Evolutionary conservation across 2,113 vertebrate genomes (phyloP), one percentile per base, ranked within the genome.

Genomic region (Pelmatolapia mariae): DNA sequence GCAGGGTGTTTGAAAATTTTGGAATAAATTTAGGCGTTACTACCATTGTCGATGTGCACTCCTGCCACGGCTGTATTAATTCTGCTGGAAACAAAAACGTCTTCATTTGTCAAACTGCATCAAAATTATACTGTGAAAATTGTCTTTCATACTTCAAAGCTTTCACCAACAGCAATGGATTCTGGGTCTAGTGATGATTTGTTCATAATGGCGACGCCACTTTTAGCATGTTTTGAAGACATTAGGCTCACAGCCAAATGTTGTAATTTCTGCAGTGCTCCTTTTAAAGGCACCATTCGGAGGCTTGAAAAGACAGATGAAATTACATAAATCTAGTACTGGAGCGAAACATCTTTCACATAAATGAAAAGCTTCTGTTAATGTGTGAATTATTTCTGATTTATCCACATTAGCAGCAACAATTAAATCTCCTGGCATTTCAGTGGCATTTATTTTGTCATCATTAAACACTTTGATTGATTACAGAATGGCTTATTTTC

Each of bases 341-440:
- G 85, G 73, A 79, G 86, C 59, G 33, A 89, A 84, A 76, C 80
- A 80, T 81, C 61, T 53, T 86, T 24, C 43, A 83, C 81, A 76
- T 38, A 80, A 52, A 91, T 82, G 80, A 89, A 91, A 92, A 83
- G 85, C 61, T 90, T 66, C 56, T 4, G 54, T 88, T 89, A 87
- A 84, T 89, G 86, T 87, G 24, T 50, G 68, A 92, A 91, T 90
- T 84, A 86, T 73, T 85, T 82, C 82, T 85, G 87, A 93, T 94
- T 93, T 80, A 87, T 88, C 54, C 90, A 78, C 63, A 87, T 91
- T 91, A 91, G 80, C 45, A 59, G 90, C 91, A 92, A 83, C 85
- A 91, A 92, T 94, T 89, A 92, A 89, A 92, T 90, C 87, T 85
- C 89, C 66, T 93, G 93, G 86, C 93, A 96, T 95, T 95, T 95